Conservation (phyloP, 2,888 invertebrate species). For the Idaea biselata region DNA sequence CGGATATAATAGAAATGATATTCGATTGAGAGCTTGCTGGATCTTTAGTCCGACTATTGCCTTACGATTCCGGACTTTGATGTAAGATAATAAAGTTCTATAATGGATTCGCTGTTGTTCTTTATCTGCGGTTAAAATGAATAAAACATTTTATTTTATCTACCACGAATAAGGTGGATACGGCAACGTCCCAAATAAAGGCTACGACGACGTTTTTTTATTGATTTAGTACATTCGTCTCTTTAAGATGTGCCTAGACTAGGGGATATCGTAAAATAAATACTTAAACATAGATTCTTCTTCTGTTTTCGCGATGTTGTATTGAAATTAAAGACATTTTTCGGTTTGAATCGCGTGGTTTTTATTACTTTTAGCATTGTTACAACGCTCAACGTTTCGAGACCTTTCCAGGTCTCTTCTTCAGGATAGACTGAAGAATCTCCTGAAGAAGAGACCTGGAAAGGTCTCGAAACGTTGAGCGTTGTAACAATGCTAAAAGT, state of each 20-base stretch:
- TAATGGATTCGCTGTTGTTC: conserved; percentile 67
- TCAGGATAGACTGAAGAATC: too few species aligned
- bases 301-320: too few species aligned
- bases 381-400: too few species aligned
- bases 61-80: conserved; percentile 66
- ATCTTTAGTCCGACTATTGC: conserved; percentile 36
- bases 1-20: conserved; percentile 44
- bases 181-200: conserved; percentile 28
- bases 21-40: conserved; percentile 34
- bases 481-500: too few species aligned
- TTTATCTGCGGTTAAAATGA: conserved; percentile 49
- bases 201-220: neutral
- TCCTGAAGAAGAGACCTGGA: too few species aligned
- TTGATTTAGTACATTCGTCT: neutral
- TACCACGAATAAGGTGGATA: conserved; percentile 44
- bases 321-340: too few species aligned
- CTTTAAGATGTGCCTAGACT: neutral
- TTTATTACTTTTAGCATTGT: too few species aligned
- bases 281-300: too few species aligned
- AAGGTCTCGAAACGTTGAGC: too few species aligned
- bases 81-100: conserved; percentile 71
- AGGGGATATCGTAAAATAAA: neutral
- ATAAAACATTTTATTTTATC: conserved; percentile 49
- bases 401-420: too few species aligned
- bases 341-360: too few species aligned